Base-by-base conservation (phyloP, 1,140 invertebrate genomes). In the Pachyrhynchus sulphureomaculatus region DNA sequence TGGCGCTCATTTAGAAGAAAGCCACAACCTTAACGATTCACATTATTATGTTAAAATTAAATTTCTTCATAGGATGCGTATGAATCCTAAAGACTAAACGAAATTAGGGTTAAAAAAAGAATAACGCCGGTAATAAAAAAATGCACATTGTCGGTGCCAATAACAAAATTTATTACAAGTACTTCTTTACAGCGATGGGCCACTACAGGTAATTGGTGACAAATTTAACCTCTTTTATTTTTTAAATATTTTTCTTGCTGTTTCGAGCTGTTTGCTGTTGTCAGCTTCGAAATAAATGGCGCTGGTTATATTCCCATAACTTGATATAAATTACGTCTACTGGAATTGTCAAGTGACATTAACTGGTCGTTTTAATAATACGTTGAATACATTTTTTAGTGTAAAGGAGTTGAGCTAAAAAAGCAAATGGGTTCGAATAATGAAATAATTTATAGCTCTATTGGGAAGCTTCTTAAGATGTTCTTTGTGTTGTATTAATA, bases 161-260 rank as follows among this genome's bases (percentile, higher is more conserved):
- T 62, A 62, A 54, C 17, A 47, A 58, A 49, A 58, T 53, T 66
- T 61, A 66, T 66, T 34, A 33, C 53, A 21, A 5, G 41, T 66
- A 36, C 42, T 60, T 42, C 23, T 42, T 15, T 5, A 24, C 42
- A 20, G 8, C 21, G 37, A 54, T 39, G 34, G 32, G 24, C 48
- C 41, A 37, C 54, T 51, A 29, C 58, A 57, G 32, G 47, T 66
- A 66, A 66, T 62, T 66, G 59, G 53, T 17, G 64, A 66, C 59
- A 66, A 62, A 66, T 65, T 66, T 52, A 37, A 55, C 13, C 41
- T 26, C 32, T 42, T 48, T 32, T 34, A 56, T 65, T 33, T 15
- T 17, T 3, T 18, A 33, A 29, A 29, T 49, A 23, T 41, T 49
- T 57, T 58, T 62, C 21, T 32, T 29, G 15, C 34, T 39, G 37